Conservation (phyloP, 2,888 invertebrate genomes). For the Teinopalpus imperialis region DNA sequence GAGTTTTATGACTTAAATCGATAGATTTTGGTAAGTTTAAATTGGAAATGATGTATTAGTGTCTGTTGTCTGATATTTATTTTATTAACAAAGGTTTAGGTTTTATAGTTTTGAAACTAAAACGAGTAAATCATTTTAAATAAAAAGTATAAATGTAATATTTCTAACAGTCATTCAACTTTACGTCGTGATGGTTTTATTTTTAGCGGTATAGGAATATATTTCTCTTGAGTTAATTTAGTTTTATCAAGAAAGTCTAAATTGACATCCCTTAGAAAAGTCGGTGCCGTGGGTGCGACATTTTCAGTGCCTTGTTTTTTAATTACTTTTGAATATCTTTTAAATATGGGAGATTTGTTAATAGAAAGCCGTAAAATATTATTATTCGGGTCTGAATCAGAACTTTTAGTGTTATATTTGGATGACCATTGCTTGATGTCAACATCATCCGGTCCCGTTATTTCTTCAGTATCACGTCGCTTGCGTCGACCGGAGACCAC, state of each 20-base stretch:
- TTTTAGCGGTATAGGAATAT: slow-evolving; percentile 19
- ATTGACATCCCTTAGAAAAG: neutral
- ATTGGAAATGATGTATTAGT: too few species aligned
- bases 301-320: slow-evolving; percentile 10
- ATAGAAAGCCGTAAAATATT: neutral
- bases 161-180: too few species aligned
- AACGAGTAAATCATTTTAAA: too few species aligned
- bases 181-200: too few species aligned
- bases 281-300: slow-evolving; percentile 5
- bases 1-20: neutral
- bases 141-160: too few species aligned
- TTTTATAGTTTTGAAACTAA: too few species aligned
- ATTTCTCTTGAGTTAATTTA: slow-evolving; percentile 3
- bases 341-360: slow-evolving; percentile 1
- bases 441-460: slow-evolving; percentile 32
- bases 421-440: slow-evolving; percentile 23
- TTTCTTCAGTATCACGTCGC: slow-evolving; percentile 70
- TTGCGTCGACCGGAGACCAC: slow-evolving; percentile 84
- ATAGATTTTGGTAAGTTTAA: slow-evolving; percentile 12
- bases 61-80: too few species aligned
- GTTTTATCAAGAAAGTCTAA: neutral
- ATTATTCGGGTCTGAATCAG: slow-evolving; percentile 3
- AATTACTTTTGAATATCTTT: slow-evolving; percentile 8
- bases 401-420: slow-evolving; percentile 9
- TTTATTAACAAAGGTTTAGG: too few species aligned